Conservation (phyloP, 2,888 invertebrate species). For the Stenchaetothrips biformis region DNA sequence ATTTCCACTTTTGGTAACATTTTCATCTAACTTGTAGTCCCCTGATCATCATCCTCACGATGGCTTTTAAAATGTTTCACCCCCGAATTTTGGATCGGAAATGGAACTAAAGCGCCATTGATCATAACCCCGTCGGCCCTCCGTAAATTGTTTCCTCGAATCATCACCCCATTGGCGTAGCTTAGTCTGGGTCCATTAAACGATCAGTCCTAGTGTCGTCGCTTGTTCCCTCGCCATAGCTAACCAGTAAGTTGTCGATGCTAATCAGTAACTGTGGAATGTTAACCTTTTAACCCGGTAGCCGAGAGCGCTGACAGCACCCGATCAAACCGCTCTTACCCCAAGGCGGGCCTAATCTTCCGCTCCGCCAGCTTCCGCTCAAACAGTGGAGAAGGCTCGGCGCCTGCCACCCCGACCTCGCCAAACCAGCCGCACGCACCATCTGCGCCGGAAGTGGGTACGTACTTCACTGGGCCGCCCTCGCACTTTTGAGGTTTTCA, state of each 20-base stretch:
- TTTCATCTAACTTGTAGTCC: background rate
- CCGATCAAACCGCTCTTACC: slow-evolving; percentile 49
- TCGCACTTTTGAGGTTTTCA: no score
- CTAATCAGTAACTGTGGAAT: slow-evolving; percentile 7
- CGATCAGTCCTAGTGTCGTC: background rate
- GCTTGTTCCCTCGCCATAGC: background rate
- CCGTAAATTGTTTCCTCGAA: no score
- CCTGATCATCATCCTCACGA: background rate
- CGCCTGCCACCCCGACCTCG: background rate
- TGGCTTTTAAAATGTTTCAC: no score
- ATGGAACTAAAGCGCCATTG: no score
- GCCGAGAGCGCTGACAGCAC: slow-evolving; percentile 30
- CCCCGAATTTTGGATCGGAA: no score
- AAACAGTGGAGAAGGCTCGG: background rate
- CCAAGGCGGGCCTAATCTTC: slow-evolving; percentile 70
- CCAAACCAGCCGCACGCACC: background rate
- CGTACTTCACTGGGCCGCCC: no score
- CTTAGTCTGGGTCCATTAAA: background rate
- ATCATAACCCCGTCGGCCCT: no score
- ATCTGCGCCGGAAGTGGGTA: background rate
- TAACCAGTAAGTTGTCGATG: background rate
- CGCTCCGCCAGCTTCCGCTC: slow-evolving; percentile 57
- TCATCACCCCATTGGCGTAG: no score
- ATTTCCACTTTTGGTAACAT: background rate
- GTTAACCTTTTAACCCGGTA: slow-evolving; percentile 19